These are phyloP conservation scores for Drosophila incognita DNA, from an alignment of 2,888 invertebrate species.

Conservation along the genomic window DNA sequence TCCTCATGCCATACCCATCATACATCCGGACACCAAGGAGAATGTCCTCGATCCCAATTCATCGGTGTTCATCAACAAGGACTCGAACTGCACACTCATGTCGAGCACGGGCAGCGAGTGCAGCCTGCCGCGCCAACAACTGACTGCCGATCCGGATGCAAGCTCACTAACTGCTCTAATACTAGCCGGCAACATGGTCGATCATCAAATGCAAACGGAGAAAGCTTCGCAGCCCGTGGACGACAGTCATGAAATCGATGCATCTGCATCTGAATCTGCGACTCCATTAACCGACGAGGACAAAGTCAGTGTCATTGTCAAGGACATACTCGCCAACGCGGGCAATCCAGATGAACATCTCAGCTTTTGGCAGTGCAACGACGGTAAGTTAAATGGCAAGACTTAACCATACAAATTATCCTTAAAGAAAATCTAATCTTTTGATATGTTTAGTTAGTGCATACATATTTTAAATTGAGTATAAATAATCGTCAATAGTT, in stretches of 20 bases:
- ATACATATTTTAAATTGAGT: background rate
- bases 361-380: constrained; percentile 66
- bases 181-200: constrained; percentile 51
- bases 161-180: constrained; percentile 30
- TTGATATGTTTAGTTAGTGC: background rate
- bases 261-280: background rate
- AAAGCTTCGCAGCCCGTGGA: constrained; percentile 20
- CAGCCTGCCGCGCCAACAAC: constrained; percentile 51
- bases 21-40: constrained; percentile 82
- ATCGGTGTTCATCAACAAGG: constrained; percentile 60
- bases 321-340: constrained; percentile 65
- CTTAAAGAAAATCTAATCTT: background rate
- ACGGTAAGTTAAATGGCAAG: constrained; percentile 50
- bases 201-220: constrained; percentile 75
- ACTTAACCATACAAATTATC: background rate
- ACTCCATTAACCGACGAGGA: constrained; percentile 56
- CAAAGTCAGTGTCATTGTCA: constrained; percentile 71
- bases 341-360: constrained; percentile 65
- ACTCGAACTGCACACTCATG: constrained; percentile 60
- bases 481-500: background rate
- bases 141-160: constrained; percentile 22
- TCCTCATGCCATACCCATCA: constrained; percentile 82
- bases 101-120: constrained; percentile 52
- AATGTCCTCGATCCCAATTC: constrained; percentile 75
- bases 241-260: background rate